Conservation (phyloP, 2,113 vertebrate species). For the Gallinago media region DNA sequence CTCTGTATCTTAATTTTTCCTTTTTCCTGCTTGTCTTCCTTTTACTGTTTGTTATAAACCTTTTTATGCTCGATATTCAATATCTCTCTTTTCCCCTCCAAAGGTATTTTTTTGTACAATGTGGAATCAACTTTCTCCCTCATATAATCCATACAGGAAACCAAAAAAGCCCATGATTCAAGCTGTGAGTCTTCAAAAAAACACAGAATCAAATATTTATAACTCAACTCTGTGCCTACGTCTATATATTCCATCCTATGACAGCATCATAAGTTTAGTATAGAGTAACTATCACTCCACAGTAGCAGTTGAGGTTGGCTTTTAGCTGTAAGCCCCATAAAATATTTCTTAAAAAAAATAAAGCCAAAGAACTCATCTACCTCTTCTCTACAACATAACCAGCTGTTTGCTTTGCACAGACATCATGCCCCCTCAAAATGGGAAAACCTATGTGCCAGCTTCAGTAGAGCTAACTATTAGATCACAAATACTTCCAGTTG, state of each 20-base stretch:
- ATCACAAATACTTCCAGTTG: neutral
- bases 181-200: neutral
- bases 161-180: neutral
- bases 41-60: neutral
- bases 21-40: neutral
- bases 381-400: neutral
- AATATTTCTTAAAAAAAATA: neutral
- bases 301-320: neutral
- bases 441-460: neutral
- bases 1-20: conserved; percentile 3
- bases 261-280: neutral
- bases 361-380: neutral
- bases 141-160: neutral
- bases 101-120: neutral
- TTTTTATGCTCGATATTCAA: neutral
- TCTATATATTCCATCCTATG: neutral
- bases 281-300: neutral
- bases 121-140: neutral
- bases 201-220: neutral
- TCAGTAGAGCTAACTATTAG: neutral
- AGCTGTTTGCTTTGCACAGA: neutral
- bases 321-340: neutral
- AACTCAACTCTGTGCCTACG: neutral
- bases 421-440: neutral
- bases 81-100: neutral